These are phyloP conservation scores for Microhierax caerulescens DNA, from an alignment of 2,797 vertebrate species.

Conservation along the genomic window DNA sequence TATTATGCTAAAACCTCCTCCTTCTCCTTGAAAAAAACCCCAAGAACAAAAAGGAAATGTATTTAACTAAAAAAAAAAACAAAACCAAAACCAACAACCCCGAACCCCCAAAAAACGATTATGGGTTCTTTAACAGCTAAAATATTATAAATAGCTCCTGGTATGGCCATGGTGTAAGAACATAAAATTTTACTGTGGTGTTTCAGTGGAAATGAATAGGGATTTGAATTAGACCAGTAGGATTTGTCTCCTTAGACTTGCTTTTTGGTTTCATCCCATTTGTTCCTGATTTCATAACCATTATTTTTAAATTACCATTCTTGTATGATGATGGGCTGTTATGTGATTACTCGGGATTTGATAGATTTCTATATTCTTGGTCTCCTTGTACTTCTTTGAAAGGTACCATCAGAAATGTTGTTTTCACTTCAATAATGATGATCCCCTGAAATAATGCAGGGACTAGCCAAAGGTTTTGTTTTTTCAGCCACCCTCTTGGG, in stretches of 20 bases:
- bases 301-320: fast-evolving
- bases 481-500: neutral
- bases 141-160: neutral
- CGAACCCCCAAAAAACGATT: too few species aligned
- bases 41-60: too few species aligned
- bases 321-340: neutral
- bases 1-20: neutral
- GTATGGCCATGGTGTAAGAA: neutral
- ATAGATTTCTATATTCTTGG: neutral
- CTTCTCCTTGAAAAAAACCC: neutral
- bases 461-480: neutral
- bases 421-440: neutral
- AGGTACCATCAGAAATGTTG: neutral
- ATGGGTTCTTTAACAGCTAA: neutral
- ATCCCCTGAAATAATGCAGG: neutral
- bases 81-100: too few species aligned
- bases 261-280: fast-evolving
- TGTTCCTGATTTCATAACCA: neutral
- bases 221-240: neutral
- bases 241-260: neutral
- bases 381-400: neutral
- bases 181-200: neutral
- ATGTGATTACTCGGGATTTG: neutral
- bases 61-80: too few species aligned
- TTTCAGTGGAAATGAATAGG: neutral